These are phyloP conservation scores for Malachius bipustulatus DNA, from an alignment of 2,888 invertebrate species.

Conservation along the genomic window DNA sequence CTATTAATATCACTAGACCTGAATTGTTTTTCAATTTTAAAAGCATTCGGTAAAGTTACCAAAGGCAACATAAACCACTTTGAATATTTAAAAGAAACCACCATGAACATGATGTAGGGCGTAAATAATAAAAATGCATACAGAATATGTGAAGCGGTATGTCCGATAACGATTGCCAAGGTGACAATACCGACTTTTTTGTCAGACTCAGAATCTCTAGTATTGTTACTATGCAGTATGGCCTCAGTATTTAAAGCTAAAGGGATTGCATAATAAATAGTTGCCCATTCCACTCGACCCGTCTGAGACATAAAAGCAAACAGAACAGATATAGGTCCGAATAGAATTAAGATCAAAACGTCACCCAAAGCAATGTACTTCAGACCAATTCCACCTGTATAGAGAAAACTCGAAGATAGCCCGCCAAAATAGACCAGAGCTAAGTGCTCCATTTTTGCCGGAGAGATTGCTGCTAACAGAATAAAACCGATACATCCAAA, in stretches of 20 bases:
- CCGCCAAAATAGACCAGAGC: slow-evolving; percentile 93
- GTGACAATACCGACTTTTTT: slow-evolving; percentile 86
- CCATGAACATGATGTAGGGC: slow-evolving; percentile 82
- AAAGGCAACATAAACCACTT: slow-evolving; percentile 82
- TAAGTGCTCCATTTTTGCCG: slow-evolving; percentile 88
- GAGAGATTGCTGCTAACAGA: slow-evolving; percentile 48
- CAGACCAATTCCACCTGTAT: slow-evolving; percentile 90
- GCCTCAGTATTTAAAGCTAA: slow-evolving; percentile 90
- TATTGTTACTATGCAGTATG: slow-evolving; percentile 90
- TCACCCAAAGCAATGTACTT: slow-evolving; percentile 94
- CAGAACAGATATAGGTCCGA: slow-evolving; percentile 87
- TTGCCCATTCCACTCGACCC: slow-evolving; percentile 80
- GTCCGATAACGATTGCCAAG: slow-evolving; percentile 85
- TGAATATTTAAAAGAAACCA: slow-evolving; percentile 73
- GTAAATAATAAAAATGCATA: slow-evolving; percentile 83
- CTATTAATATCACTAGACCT: slow-evolving; percentile 64
- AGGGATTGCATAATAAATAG: slow-evolving; percentile 87
- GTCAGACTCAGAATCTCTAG: slow-evolving; percentile 81
- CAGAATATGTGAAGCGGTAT: slow-evolving; percentile 79
- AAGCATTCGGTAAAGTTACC: slow-evolving; percentile 77
- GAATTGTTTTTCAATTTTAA: slow-evolving; percentile 81
- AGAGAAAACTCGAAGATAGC: slow-evolving; percentile 87
- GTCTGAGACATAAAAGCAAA: slow-evolving; percentile 91
- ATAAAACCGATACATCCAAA: slow-evolving; percentile 56
- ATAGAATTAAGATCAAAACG: slow-evolving; percentile 80